Evolutionary conservation across 2,113 vertebrate species (phyloP), one percentile per base, ranked within the genome.

Genomic region (Gambusia holbrooki): DNA sequence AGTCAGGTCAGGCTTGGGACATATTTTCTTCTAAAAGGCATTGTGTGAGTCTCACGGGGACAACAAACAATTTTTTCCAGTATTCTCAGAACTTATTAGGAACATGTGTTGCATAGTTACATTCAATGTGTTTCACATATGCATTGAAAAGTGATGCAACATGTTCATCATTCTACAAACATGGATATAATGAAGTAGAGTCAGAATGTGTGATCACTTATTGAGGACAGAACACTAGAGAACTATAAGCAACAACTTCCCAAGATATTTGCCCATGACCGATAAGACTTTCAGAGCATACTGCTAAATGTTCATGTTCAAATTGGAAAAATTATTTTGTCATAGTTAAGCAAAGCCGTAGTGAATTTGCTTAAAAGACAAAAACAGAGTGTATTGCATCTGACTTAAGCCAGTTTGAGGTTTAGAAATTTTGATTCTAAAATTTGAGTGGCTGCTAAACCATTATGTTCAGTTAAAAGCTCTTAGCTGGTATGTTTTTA

Each of bases 41-140:
- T n/a, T 80, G 65, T 68, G 80, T 45, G 89, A 78, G 80, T 74
- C 72, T 69, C 45, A 2, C 40, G 15, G 48, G 79, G 81, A 86
- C 80, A 80, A 19, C 51, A 25, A 42, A 37, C 10, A 11, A 78
- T 69, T 78, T 75, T 77, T 11, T 73, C 51, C 73, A 66, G 72
- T 17, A 11, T 27, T 87, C 62, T 37, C 42, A 68, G 76, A 84
- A 81, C 27, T 33, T 68, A 73, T 80, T 74, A 67, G 66, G 40
- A 83, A 33, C 79, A 78, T 69, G 37, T 82, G 84, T 66, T 35
- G 28, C 60, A 37, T 69, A 17, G 61, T 66, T 65, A 45, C 81
- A 86, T 12, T 2, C 19, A 69, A 60, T 28, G 32, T 90, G 88
- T 71, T 37, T 19, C 10, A 42, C 90, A 91, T 74, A 77, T 89